phyloP scores from a whole-genome alignment of 2,113 vertebrate genomes.

The Microcebus murinus region DNA sequence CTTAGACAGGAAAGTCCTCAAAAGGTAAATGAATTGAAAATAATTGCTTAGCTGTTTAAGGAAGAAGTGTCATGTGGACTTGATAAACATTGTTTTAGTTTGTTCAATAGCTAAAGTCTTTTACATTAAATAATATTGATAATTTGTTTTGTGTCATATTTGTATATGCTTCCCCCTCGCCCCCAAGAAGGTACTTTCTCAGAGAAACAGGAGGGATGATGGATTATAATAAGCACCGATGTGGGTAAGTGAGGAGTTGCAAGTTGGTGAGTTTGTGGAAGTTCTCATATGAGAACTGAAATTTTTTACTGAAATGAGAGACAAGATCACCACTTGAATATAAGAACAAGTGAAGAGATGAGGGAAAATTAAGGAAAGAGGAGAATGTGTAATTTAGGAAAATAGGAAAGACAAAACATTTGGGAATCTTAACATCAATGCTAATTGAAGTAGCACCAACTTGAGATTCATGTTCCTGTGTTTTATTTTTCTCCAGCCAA shows the following conservation, averaged over 20 bases:
- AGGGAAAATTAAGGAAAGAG: not conserved
- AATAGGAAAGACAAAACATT: not conserved
- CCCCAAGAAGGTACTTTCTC: not conserved
- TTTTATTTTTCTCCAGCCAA: not conserved
- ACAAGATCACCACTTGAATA: not conserved
- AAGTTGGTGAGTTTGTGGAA: not conserved
- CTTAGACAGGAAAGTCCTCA: not conserved
- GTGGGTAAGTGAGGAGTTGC: too few species aligned
- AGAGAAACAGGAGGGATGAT: not conserved
- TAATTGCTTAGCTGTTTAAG: not conserved
- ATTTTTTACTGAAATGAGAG: not conserved
- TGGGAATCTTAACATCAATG: not conserved
- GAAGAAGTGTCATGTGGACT: not conserved
- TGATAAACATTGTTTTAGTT: not conserved
- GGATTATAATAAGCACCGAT: fast-evolving
- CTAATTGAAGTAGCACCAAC: not conserved
- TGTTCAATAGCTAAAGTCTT: not conserved
- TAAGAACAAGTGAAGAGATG: not conserved
- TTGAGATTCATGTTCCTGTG: not conserved
- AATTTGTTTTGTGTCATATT: not conserved
- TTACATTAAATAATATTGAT: not conserved
- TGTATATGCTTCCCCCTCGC: not conserved
- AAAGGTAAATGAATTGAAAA: not conserved
- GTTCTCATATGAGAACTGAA: not conserved
- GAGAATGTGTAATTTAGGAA: not conserved